phyloP scores from a whole-genome alignment of 2,113 vertebrate species.

The Neotragus moschatus region DNA sequence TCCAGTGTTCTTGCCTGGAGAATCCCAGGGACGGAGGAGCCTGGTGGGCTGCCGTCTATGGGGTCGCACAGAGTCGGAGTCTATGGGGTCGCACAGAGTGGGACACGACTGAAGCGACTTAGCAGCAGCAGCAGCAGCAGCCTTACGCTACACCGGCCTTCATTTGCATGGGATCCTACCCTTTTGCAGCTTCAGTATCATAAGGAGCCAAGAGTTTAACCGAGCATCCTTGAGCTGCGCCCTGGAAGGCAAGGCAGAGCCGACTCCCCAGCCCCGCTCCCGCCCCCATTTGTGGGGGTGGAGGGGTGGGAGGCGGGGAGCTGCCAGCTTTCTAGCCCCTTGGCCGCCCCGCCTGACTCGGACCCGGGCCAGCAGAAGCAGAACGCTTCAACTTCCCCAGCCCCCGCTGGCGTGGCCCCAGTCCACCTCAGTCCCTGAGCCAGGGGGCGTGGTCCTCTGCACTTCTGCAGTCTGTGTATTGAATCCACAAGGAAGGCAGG shows the following conservation, averaged over 20 bases:
- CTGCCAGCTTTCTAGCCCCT: background rate
- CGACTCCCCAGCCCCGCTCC: background rate
- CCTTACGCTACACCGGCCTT: slow-evolving; percentile 14
- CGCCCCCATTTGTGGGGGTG: background rate
- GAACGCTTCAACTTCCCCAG: background rate
- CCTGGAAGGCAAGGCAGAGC: background rate
- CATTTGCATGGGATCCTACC: slow-evolving; percentile 36
- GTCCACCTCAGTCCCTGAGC: background rate
- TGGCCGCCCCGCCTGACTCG: background rate
- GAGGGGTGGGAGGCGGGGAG: background rate
- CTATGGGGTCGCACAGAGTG: too few relatives aligned
- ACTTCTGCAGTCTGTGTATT: too few relatives aligned
- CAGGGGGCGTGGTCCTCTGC: background rate
- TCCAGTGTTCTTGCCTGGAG: too few relatives aligned
- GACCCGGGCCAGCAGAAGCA: background rate
- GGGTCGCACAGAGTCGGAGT: too few relatives aligned
- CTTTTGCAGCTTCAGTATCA: background rate
- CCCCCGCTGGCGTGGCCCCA: rapidly evolving
- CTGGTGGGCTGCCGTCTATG: too few relatives aligned
- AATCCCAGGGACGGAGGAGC: too few relatives aligned
- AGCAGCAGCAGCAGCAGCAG: too few relatives aligned
- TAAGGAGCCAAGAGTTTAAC: background rate
- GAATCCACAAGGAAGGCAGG: background rate
- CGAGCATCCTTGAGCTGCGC: rapidly evolving
- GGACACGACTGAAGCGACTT: too few relatives aligned